These are phyloP conservation scores for Cataglyphis livida DNA, from an alignment of 2,888 invertebrate genomes.

Conservation along the genomic window DNA sequence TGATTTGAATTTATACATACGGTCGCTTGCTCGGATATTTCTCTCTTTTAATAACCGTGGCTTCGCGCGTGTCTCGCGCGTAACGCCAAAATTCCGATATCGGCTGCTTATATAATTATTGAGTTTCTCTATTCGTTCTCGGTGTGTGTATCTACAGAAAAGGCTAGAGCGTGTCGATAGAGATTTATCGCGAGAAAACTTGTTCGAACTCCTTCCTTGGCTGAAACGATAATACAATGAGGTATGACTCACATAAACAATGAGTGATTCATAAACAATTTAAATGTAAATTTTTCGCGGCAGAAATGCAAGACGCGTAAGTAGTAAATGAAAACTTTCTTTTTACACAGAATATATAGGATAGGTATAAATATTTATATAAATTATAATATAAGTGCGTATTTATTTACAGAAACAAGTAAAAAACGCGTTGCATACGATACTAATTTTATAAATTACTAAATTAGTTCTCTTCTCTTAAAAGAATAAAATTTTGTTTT, in stretches of 20 bases:
- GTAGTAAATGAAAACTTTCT: background rate
- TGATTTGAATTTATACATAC: slow-evolving; percentile 76
- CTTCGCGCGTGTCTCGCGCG: slow-evolving; percentile 15
- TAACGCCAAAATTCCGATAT: slow-evolving; percentile 30
- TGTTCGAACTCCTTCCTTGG: background rate
- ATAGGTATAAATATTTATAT: slow-evolving; percentile 26
- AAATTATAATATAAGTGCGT: slow-evolving; percentile 5
- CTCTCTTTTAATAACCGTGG: slow-evolving; percentile 48
- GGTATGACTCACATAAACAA: slow-evolving; percentile 8
- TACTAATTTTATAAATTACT: background rate
- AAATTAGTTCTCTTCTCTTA: background rate
- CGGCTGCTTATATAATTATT: slow-evolving; percentile 16
- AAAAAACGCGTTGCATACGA: background rate
- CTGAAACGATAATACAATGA: slow-evolving; percentile 3
- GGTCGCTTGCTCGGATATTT: slow-evolving; percentile 61
- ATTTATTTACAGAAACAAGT: background rate
- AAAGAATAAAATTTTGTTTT: background rate
- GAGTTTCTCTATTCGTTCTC: background rate
- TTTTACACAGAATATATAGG: background rate
- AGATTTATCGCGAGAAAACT: background rate
- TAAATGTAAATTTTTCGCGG: background rate
- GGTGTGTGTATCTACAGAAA: too few relatives aligned
- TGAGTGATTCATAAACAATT: background rate
- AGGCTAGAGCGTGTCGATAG: background rate
- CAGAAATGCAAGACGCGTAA: background rate